Evolutionary conservation across 2,797 vertebrate genomes (phyloP), one percentile per base, ranked within the genome.

Genomic region (Coregonus suidteri): DNA sequence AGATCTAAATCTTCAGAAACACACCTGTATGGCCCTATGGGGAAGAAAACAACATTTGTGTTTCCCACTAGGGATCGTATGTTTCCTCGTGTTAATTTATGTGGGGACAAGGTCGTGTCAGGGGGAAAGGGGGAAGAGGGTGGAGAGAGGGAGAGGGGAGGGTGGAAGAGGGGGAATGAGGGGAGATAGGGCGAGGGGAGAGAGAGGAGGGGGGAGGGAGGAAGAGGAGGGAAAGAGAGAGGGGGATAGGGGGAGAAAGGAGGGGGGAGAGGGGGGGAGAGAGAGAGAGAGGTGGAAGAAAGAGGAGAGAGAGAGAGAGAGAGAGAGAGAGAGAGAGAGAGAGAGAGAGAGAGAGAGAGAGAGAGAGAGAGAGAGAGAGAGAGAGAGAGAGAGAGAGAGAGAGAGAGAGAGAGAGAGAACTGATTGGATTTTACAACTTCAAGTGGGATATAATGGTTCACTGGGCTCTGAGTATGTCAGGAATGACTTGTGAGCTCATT

Each of bases 41-140:
- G 82, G 89, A 87, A 80, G 82, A 89, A 89, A 90, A 87, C 81
- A 85, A 77, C 70, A 85, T 82, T 81, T 69, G 90, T 86, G 83
- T 86, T 90, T 90, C 86, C 81, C 87, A 74, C 84, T 88, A 82
- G 74, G 81, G 82, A 64, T 83, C 72, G 75, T 78, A 83, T 79
- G 81, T 81, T 88, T 88, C 82, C 62, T 80, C 76, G 79, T 83
- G 87, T 82, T 78, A 83, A 68, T 70, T 81, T 83, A 78, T 78
- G 64, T 74, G 83, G 70, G 82, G 85, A 90, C 80, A 73, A 80
- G 75, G 80, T 79, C 73, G 74, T 64, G 78, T 78, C 69, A 64
- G 30, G 14, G 37, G 59, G 41, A 25, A 25, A 56, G 52, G 2
- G 54, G n/a, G 54, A 18, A 56, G 73, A 81, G 77, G 74, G 72